A percentile compares a stretch with the other conserved stretches of the same genome.
Evolutionary conservation across 2,797 vertebrate species (phyloP).

Genomic region (Gambelia wislizenii): DNA sequence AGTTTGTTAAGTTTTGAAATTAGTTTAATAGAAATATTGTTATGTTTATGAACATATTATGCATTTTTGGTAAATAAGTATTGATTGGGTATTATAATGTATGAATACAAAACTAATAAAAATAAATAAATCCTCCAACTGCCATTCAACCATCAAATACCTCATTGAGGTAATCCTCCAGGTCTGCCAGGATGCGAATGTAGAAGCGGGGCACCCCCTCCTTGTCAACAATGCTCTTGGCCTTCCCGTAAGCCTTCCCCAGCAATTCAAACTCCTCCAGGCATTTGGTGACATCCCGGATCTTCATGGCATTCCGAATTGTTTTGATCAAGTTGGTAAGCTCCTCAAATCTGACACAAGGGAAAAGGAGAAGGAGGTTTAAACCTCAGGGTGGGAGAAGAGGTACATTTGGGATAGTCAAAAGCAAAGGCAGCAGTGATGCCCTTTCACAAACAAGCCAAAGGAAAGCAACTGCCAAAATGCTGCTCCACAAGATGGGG

Average conservation of each 20-base stretch:
- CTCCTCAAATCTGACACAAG: constrained; percentile 87
- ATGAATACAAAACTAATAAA: too few species aligned
- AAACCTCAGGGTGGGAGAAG: too few species aligned
- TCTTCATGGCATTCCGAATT: constrained; percentile 96
- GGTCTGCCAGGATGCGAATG: constrained; percentile 89
- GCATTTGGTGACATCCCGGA: constrained; percentile 92
- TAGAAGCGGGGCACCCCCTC: constrained; percentile 92
- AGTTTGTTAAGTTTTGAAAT: too few species aligned
- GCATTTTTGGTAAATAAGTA: too few species aligned
- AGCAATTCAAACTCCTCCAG: constrained; percentile 94
- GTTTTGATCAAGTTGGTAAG: constrained; percentile 93
- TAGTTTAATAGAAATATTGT: too few species aligned
- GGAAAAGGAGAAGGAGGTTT: background rate
- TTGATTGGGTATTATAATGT: too few species aligned
- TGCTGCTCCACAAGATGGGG: background rate
- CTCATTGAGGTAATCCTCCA: constrained; percentile 94
- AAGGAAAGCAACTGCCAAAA: background rate
- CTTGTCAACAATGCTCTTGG: constrained; percentile 93
- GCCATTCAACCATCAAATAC: constrained; percentile 64
- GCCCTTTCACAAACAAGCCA: background rate
- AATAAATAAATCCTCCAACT: too few species aligned
- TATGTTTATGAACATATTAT: too few species aligned
- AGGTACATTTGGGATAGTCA: too few species aligned
- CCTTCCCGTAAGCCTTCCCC: constrained; percentile 91
- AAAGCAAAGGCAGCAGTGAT: background rate